Evolutionary conservation across 1,140 invertebrate species (phyloP).

Genomic region (Agrilus planipennis): DNA sequence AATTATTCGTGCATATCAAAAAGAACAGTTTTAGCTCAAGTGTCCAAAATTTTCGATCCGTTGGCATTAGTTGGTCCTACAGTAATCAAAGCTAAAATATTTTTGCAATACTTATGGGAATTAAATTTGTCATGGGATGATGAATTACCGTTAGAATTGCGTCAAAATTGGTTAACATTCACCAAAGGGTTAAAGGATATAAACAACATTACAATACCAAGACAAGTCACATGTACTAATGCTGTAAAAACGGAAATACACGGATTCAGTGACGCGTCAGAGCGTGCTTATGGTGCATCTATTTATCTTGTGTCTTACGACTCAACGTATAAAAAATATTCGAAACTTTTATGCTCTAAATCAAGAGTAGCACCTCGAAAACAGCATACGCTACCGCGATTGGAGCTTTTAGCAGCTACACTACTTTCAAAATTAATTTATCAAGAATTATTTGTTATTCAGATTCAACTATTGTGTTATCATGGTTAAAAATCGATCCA

Average conservation of each 20-base stretch:
- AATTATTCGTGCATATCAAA: too few relatives aligned
- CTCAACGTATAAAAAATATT: slow-evolving; percentile 9
- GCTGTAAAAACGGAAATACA: slow-evolving; percentile 17
- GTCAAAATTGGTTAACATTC: too few relatives aligned
- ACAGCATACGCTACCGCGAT: slow-evolving; percentile 11
- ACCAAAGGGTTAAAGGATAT: too few relatives aligned
- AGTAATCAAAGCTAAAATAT: too few relatives aligned
- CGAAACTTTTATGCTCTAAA: slow-evolving; percentile 28
- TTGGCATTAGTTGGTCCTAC: slow-evolving; percentile 29
- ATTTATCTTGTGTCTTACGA: slow-evolving; percentile 21
- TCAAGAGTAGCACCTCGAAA: slow-evolving; percentile 33
- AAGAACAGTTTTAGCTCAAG: too few relatives aligned
- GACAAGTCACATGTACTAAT: slow-evolving; percentile 1
- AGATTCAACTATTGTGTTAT: slow-evolving; percentile 6
- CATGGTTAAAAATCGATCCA: slow-evolving; percentile 13
- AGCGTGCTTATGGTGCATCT: slow-evolving; percentile 24
- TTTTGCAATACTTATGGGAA: too few relatives aligned
- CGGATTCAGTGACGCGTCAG: slow-evolving; percentile 26
- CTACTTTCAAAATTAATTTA: slow-evolving; percentile 4
- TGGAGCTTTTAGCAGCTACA: slow-evolving; percentile 18
- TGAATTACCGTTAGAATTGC: too few relatives aligned
- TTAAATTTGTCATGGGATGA: too few relatives aligned
- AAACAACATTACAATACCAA: not conserved
- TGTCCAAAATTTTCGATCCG: too few relatives aligned
- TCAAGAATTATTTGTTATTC: not conserved